A percentile compares a stretch with the other conserved stretches of the same genome.
phyloP scores from a whole-genome alignment of 92 coral and sea anemone genomes.

The Zoanthus solanderi region DNA sequence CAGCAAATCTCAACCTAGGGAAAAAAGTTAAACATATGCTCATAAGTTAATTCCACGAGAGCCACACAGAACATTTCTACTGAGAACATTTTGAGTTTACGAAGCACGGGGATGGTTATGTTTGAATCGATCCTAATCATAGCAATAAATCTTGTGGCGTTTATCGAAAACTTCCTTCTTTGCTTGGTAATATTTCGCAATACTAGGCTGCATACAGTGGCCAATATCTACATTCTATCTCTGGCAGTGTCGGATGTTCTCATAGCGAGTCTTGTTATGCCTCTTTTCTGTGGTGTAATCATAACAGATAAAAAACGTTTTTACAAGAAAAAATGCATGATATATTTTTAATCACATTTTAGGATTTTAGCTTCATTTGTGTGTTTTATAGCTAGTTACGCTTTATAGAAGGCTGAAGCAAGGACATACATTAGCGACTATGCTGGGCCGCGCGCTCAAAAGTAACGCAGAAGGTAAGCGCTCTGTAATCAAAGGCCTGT shows the following conservation, averaged over 20 bases:
- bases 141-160: neutral
- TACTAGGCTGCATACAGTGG: conserved; percentile 24
- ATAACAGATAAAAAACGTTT: conserved; percentile 18
- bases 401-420: too few relatives aligned
- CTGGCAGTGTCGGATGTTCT: too few relatives aligned
- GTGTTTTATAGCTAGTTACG: too few relatives aligned
- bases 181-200: conserved; percentile 39
- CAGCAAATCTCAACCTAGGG: neutral
- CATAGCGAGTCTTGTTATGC: conserved; percentile 11
- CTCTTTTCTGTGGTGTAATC: neutral
- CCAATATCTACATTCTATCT: conserved; percentile 30
- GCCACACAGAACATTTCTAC: neutral
- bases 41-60: neutral
- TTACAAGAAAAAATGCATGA: too few relatives aligned
- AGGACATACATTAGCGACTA: too few relatives aligned
- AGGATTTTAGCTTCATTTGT: too few relatives aligned
- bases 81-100: conserved; percentile 15
- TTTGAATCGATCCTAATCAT: conserved; percentile 15
- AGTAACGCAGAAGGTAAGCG: too few relatives aligned
- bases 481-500: too few relatives aligned
- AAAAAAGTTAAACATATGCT: neutral
- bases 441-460: too few relatives aligned
- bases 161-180: conserved; percentile 11
- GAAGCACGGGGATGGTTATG: conserved; percentile 1
- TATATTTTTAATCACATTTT: too few relatives aligned